Base-by-base conservation (phyloP, 2,888 invertebrate species). In the Drosophila diplacantha region DNA sequence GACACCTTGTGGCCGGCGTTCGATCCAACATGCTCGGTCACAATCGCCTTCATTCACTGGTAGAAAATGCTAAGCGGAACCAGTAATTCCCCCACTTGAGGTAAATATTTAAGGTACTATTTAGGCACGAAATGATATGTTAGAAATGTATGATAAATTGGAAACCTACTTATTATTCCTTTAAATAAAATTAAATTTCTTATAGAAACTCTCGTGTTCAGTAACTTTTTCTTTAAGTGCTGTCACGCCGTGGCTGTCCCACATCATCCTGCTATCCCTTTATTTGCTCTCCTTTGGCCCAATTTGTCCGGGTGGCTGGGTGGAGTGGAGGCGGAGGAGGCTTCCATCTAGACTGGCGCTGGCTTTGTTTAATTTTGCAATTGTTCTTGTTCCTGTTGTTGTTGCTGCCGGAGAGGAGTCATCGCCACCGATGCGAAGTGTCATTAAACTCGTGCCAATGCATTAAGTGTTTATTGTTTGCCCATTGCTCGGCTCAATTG, bases 321-420 rank as follows among this genome's bases (percentile, higher is more conserved):
- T 31, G 12, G 22, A 32, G 32, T n/a, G 52, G 41, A 9, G 41
- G 12, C 32, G 35, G 16, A 16, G 35, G 16, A 20, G 38, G 20
- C 46, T 34, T 34, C 43, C 62, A 38, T 11, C 39, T 20, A 35
- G 34, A 47, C 41, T 55, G 47, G 31, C 20, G 16, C 32, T 39
- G 46, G 65, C 51, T 65, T 66, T 65, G 65, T 65, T 65, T 65
- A 65, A 66, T 65, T 65, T 64, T 65, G 35, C 67, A 65, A 65
- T 65, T 58, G 65, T 43, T 26, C 26, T 8, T 22, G 22, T 39
- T n/a, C 22, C 66, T 35, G 65, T 43, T 43, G 43, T 26, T 26
- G 16, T 11, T 16, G 35, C 1, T 16, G 24, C 8, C n/a, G 29
- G 20, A 24, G 63, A 54, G 62, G 54, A 63, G 64, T 62, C 65